These are phyloP conservation scores for Chaetura pelagica DNA, from an alignment of 2,113 vertebrate genomes.

Conservation along the genomic window DNA sequence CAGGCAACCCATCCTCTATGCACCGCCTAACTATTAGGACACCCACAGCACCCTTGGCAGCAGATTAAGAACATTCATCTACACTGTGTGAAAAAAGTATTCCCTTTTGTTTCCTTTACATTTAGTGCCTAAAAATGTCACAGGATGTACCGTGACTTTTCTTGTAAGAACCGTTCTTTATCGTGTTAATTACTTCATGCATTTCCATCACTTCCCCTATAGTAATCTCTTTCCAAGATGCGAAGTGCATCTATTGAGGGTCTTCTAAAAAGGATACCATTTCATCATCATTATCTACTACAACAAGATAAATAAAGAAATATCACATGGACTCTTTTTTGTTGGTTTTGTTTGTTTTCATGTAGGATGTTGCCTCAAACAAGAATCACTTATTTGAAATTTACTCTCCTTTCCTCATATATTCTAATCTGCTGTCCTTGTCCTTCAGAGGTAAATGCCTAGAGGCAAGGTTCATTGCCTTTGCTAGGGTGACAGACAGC, in stretches of 20 bases:
- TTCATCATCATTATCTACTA: not conserved
- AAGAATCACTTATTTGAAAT: not conserved
- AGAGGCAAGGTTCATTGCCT: not conserved
- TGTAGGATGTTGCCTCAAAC: not conserved
- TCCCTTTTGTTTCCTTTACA: not conserved
- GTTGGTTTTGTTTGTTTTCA: not conserved
- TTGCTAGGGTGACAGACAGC: not conserved
- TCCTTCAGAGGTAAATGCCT: not conserved
- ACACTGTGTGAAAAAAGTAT: not conserved
- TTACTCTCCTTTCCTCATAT: not conserved
- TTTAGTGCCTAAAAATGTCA: not conserved
- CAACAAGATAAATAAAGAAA: not conserved
- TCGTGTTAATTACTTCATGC: accelerated
- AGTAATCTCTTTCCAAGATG: not conserved
- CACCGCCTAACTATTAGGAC: not conserved
- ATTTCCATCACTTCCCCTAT: not conserved
- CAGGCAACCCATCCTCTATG: not conserved
- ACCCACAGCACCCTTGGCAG: not conserved
- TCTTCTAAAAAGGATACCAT: not conserved
- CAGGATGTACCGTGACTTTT: not conserved
- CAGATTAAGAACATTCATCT: not conserved
- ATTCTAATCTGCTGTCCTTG: not conserved
- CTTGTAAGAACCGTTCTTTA: not conserved
- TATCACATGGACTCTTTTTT: not conserved
- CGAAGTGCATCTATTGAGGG: not conserved